Evolutionary conservation across 2,888 invertebrate species (phyloP).

Genomic region (Carpatolechia fugitivella): DNA sequence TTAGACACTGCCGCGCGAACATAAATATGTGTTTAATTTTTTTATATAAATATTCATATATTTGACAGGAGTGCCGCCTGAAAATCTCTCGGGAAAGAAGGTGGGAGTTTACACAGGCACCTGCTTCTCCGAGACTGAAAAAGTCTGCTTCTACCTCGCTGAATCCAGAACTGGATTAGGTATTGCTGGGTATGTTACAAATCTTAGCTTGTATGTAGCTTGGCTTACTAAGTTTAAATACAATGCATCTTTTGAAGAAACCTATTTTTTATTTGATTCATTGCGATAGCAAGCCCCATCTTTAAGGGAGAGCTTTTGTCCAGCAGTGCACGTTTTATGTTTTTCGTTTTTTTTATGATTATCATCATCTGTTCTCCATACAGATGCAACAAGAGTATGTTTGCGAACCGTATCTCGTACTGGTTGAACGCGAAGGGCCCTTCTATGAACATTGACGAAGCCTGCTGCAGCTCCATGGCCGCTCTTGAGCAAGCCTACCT

Average conservation of each 20-base stretch:
- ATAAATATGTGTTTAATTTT: too few relatives aligned
- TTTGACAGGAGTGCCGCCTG: conserved; percentile 82
- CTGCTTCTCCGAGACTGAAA: conserved; percentile 81
- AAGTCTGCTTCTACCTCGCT: conserved; percentile 59
- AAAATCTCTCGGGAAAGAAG: conserved; percentile 70
- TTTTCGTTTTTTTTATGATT: too few relatives aligned
- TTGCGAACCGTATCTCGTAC: conserved; percentile 62
- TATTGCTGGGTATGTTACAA: conserved; percentile 49
- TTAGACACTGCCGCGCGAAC: too few relatives aligned
- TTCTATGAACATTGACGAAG: conserved; percentile 49
- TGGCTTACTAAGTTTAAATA: too few relatives aligned
- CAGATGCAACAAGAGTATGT: conserved; percentile 59
- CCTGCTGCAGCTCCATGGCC: conserved; percentile 50
- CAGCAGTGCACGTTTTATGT: too few relatives aligned
- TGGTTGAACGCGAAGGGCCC: conserved; percentile 64
- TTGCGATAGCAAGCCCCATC: too few relatives aligned
- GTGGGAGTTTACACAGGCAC: conserved; percentile 66
- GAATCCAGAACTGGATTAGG: conserved; percentile 40
- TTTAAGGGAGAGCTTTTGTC: too few relatives aligned
- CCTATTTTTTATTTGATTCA: too few relatives aligned
- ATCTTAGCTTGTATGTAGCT: too few relatives aligned
- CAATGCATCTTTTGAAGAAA: too few relatives aligned
- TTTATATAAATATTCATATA: too few relatives aligned
- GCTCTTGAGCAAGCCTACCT: conserved; percentile 52
- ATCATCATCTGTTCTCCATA: not conserved